Percentiles rank a stretch among this genome's conserved stretches.
phyloP scores from a whole-genome alignment of 2,888 invertebrate species.

The Protonemura montana region DNA sequence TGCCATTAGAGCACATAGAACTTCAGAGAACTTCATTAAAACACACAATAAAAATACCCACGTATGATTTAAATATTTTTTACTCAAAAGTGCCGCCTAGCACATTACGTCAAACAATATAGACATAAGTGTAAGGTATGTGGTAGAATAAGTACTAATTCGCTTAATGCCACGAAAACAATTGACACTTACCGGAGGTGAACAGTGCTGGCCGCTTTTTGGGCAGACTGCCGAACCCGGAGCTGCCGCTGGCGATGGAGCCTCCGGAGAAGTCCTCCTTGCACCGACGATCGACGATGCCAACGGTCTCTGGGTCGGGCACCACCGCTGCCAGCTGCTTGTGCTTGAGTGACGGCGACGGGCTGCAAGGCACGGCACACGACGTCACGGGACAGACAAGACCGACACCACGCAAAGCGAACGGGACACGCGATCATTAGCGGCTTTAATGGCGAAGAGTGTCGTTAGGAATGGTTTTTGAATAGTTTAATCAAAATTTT shows the following conservation, averaged over 20 bases:
- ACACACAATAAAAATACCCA: no score
- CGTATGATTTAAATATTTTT: no score
- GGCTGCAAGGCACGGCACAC: constrained; percentile 59
- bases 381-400: background rate
- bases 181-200: constrained; percentile 64
- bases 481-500: no score
- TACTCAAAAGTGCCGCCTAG: no score
- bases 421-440: background rate
- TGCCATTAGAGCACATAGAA: no score
- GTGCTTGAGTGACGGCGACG: constrained; percentile 69
- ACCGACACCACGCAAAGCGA: background rate
- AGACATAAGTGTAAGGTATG: no score
- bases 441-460: background rate
- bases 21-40: no score
- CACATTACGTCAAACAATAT: no score
- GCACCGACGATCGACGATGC: constrained; percentile 57
- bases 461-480: no score
- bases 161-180: no score
- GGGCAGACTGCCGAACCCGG: constrained; percentile 86
- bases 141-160: no score
- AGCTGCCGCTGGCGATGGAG: constrained; percentile 76
- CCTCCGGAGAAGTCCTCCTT: constrained; percentile 68
- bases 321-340: constrained; percentile 63
- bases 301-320: constrained; percentile 58
- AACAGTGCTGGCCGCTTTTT: constrained; percentile 73